phyloP scores from a whole-genome alignment of 2,797 vertebrate species.

The Sciurus vulgaris region DNA sequence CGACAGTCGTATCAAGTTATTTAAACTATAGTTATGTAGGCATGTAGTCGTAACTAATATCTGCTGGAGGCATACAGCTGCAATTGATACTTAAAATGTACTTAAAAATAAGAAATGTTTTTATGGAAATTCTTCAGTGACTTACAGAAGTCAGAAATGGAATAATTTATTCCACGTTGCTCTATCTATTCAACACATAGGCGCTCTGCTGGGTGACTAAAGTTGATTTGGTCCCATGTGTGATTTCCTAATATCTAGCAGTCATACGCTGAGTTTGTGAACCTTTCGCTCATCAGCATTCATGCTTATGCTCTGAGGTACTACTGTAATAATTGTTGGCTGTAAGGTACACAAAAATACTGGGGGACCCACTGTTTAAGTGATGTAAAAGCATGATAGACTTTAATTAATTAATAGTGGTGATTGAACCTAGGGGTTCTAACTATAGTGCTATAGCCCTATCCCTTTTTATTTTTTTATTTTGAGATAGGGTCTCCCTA shows the following conservation, averaged over 20 bases:
- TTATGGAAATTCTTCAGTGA: constrained; percentile 33
- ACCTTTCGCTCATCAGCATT: constrained; percentile 12
- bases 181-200: background rate
- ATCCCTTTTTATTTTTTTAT: background rate
- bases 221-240: background rate
- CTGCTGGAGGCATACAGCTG: background rate
- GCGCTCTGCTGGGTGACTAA: background rate
- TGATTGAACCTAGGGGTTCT: background rate
- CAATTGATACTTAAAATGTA: constrained; percentile 46
- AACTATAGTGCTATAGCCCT: background rate
- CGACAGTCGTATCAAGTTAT: background rate
- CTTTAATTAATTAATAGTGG: background rate
- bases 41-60: constrained; percentile 9
- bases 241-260: background rate
- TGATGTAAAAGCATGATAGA: constrained; percentile 33
- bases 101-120: constrained; percentile 12
- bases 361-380: background rate
- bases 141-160: constrained; percentile 24
- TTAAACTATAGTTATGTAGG: background rate
- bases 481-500: background rate
- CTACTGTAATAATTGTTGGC: background rate
- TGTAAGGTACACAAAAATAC: constrained; percentile 45
- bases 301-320: background rate
- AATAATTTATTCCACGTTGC: background rate
- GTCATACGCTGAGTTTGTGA: background rate